Evolutionary conservation across 2,888 invertebrate genomes (phyloP), one percentile per base, ranked within the genome.

Genomic region (Galerucella calmariensis): DNA sequence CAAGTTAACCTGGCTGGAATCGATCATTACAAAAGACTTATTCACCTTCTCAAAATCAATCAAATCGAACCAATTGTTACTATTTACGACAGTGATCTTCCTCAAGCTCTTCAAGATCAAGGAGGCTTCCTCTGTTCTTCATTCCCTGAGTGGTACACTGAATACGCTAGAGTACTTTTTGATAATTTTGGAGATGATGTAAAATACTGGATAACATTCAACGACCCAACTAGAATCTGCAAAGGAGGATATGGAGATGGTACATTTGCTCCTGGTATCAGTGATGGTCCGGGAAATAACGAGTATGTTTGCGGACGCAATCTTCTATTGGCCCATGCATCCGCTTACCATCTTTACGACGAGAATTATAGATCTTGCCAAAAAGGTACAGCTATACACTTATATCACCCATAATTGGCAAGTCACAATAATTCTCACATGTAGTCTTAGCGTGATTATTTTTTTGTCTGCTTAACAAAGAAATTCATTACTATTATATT

Each of bases 121-220:
- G 75, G 75, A 46, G 75, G 75, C 61, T 72, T 75, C 48, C 53
- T 67, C 2, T 67, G 24, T n/a, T 14, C 61, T 41, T 51, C 58
- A 12, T 58, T 75, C 14, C 27, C 48, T 20, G 46, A 53, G 12
- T 75, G 75, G 75, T 75, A 41, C n/a, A 62, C 53, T 2, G 62
- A 75, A 46, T 75, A 72, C 27, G 75, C 72, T 10, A 63, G 44
- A 63, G 66, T 75, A 59, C 58, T 27, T 62, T 75, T 75, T 27
- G 67, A 75, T 58, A 9, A 48, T 35, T 75, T 75, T 58, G 75
- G 75, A 67, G 63, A 62, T 14, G 51, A 58, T 48, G 75, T 75
- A 8, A 67, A 75, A 51, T 71, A 58, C 27, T 75, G 75, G 75
- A 46, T 72, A 10, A 75, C 75, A 10, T 75, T 75, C 35, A 66